These are phyloP conservation scores for Hetaerina titia DNA, from an alignment of 2,888 invertebrate genomes.

Conservation along the genomic window DNA sequence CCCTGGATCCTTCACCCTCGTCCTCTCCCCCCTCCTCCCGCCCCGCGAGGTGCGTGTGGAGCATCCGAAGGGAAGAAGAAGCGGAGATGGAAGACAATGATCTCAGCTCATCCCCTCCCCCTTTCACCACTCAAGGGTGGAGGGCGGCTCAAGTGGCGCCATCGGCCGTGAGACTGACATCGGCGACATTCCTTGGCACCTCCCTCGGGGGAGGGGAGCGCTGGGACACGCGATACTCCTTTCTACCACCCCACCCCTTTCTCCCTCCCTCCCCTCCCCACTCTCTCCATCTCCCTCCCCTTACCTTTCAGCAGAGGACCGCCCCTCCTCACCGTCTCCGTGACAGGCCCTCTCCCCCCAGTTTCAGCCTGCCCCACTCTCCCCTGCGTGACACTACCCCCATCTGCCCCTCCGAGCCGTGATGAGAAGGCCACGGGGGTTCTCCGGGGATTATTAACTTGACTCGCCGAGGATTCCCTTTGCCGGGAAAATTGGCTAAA, in stretches of 20 bases:
- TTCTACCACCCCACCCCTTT: neutral
- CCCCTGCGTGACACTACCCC: neutral
- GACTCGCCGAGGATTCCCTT: neutral
- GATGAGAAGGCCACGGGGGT: neutral
- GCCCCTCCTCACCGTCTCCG: neutral
- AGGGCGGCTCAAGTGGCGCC: constrained; percentile 34
- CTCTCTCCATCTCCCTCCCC: neutral
- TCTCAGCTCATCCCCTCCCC: neutral
- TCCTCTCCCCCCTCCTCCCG: neutral
- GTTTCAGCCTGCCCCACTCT: neutral
- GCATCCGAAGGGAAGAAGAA: constrained; percentile 33
- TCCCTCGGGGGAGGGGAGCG: neutral
- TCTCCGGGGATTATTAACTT: neutral
- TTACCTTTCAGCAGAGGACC: neutral
- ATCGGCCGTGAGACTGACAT: constrained; percentile 38
- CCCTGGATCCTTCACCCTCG: neutral
- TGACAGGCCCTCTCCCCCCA: neutral
- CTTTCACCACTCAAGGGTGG: neutral
- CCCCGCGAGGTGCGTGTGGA: constrained; percentile 32
- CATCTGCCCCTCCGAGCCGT: neutral
- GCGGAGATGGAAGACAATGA: constrained; percentile 45
- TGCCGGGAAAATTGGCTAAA: neutral
- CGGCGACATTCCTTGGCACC: constrained; percentile 54
- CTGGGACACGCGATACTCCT: neutral
- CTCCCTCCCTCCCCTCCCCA: neutral